These are phyloP conservation scores for Astropecten irregularis DNA, from an alignment of 53 echinoderm and acorn worm species.

Conservation along the genomic window DNA sequence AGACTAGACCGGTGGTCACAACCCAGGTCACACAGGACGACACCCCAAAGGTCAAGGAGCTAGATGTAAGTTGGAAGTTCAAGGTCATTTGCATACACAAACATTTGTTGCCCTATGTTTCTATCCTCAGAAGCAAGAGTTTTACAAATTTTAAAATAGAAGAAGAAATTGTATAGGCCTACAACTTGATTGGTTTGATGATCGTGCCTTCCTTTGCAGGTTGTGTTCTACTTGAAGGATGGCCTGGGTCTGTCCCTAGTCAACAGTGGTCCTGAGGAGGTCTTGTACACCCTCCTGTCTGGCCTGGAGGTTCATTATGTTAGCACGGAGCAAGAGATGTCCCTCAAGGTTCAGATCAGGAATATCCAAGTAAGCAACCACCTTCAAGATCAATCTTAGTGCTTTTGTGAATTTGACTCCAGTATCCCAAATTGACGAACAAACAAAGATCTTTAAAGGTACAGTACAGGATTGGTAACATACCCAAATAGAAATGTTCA, in stretches of 20 bases:
- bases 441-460: too few relatives aligned
- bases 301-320: constrained; percentile 87
- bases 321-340: constrained; percentile 68
- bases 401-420: too few relatives aligned
- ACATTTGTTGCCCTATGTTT: too few relatives aligned
- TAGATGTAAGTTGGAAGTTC: constrained; percentile 75
- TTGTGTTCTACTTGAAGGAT: constrained; percentile 76
- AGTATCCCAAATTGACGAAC: too few relatives aligned
- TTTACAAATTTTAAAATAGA: too few relatives aligned
- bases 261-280: constrained; percentile 77
- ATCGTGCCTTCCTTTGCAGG: constrained; percentile 50
- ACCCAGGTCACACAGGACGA: constrained; percentile 26
- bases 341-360: constrained; percentile 81
- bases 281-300: constrained; percentile 72
- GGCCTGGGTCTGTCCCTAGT: constrained; percentile 88
- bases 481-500: too few relatives aligned
- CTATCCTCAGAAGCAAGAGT: too few relatives aligned
- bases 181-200: neutral
- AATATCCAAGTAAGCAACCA: constrained; percentile 81
- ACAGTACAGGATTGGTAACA: too few relatives aligned
- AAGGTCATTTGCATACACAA: too few relatives aligned
- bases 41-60: constrained; percentile 56
- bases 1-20: constrained; percentile 19
- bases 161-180: too few relatives aligned
- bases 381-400: too few relatives aligned